Conservation (phyloP, 2,888 invertebrate species). For the Chironomus riparius region DNA sequence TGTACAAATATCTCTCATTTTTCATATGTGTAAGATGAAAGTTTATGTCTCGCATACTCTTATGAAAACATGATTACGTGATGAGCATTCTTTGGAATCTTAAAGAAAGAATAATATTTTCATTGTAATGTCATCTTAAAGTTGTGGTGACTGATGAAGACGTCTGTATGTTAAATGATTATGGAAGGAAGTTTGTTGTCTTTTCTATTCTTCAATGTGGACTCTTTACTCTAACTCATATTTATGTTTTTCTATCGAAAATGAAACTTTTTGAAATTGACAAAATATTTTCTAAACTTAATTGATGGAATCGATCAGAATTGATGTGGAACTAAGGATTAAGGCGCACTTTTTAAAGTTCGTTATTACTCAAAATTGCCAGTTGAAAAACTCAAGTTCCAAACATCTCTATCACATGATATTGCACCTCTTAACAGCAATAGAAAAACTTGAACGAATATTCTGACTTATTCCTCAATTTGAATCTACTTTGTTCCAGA, state of each 20-base stretch:
- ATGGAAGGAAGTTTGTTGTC: constrained; percentile 16
- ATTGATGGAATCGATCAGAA: no score
- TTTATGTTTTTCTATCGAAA: constrained; percentile 10
- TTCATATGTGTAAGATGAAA: neutral
- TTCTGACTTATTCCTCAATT: no score
- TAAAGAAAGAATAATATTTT: neutral
- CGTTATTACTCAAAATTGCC: no score
- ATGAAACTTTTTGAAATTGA: neutral
- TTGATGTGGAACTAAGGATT: no score
- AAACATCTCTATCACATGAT: no score
- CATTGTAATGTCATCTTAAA: neutral
- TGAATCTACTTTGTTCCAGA: no score
- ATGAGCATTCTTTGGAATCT: neutral
- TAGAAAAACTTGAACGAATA: no score
- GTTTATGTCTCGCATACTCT: neutral
- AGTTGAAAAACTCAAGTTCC: no score
- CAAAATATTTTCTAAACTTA: neutral
- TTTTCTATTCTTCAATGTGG: neutral
- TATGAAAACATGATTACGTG: constrained; percentile 16
- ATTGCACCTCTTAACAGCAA: no score
- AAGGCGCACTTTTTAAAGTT: no score
- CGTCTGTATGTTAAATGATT: neutral
- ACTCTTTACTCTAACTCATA: neutral
- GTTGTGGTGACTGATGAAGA: constrained; percentile 6
- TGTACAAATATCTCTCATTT: neutral